Percentiles rank a stretch among this genome's conserved stretches.
Evolutionary conservation across 2,888 invertebrate genomes (phyloP).

Genomic region (Drosophila helvetica): DNA sequence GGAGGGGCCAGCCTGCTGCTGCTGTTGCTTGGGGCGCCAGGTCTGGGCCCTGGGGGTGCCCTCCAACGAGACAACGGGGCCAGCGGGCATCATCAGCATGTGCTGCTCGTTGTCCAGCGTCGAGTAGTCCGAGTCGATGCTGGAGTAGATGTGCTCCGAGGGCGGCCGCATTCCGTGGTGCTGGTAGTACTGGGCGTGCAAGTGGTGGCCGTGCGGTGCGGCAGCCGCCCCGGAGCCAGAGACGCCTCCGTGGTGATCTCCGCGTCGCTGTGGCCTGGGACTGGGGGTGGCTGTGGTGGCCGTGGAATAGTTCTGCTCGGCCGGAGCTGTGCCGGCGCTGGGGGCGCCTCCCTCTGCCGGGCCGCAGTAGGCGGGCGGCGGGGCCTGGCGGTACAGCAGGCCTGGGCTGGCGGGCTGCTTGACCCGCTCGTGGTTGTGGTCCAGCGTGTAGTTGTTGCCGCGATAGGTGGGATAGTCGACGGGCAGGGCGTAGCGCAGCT

Average conservation of each 20-base stretch:
- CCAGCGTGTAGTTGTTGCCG: slow-evolving; percentile 94
- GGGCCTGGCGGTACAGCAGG: slow-evolving; percentile 83
- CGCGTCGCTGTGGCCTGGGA: slow-evolving; percentile 85
- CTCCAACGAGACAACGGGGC: slow-evolving; percentile 50
- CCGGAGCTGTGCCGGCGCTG: slow-evolving; percentile 35
- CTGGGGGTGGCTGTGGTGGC: slow-evolving; percentile 88
- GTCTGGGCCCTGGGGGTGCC: slow-evolving; percentile 80
- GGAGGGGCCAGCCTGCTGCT: slow-evolving; percentile 46
- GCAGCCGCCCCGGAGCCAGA: slow-evolving; percentile 59
- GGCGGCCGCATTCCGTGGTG: slow-evolving; percentile 86
- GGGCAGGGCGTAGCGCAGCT: slow-evolving; percentile 94
- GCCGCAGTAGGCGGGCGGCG: slow-evolving; percentile 84
- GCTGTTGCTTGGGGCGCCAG: slow-evolving; percentile 84
- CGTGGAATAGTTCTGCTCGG: slow-evolving; percentile 87
- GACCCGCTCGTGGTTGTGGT: slow-evolving; percentile 84
- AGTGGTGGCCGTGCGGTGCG: slow-evolving; percentile 72
- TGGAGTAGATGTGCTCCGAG: slow-evolving; percentile 94
- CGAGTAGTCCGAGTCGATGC: slow-evolving; percentile 93
- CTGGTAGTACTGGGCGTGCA: slow-evolving; percentile 81
- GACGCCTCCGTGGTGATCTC: slow-evolving; percentile 51
- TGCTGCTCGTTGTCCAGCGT: slow-evolving; percentile 84
- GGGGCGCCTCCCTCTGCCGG: slow-evolving; percentile 81
- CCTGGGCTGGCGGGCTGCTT: slow-evolving; percentile 84
- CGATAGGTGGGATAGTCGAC: slow-evolving; percentile 88
- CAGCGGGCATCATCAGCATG: slow-evolving; percentile 82